These are phyloP conservation scores for Malachius bipustulatus DNA, from an alignment of 2,888 invertebrate species.

Conservation along the genomic window DNA sequence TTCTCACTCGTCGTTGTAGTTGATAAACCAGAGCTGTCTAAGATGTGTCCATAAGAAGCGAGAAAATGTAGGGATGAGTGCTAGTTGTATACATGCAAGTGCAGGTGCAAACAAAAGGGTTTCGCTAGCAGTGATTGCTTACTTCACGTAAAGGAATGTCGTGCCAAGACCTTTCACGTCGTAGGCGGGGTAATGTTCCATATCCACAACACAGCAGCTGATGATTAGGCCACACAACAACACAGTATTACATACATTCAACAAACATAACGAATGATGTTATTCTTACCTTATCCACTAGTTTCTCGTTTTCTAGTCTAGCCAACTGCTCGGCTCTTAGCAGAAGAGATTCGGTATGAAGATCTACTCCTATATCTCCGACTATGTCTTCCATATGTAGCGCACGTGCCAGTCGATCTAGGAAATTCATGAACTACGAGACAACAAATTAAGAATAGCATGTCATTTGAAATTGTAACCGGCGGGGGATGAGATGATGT, in stretches of 20 bases:
- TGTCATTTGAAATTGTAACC: too few relatives aligned
- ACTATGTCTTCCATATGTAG: constrained; percentile 78
- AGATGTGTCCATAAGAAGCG: constrained; percentile 13
- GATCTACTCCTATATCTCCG: constrained; percentile 66
- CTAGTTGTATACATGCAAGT: too few relatives aligned
- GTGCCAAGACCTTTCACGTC: constrained; percentile 68
- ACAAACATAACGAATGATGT: background rate
- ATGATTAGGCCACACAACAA: constrained; percentile 26
- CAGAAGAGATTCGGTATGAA: constrained; percentile 72
- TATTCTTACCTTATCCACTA: constrained; percentile 61
- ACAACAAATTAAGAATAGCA: too few relatives aligned
- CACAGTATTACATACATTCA: background rate
- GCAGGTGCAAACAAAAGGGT: too few relatives aligned
- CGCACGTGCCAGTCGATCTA: constrained; percentile 70
- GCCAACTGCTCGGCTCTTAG: constrained; percentile 77
- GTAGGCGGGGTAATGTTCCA: constrained; percentile 59
- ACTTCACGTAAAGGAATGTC: constrained; percentile 72
- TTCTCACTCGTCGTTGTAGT: constrained; percentile 74
- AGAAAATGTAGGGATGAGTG: background rate
- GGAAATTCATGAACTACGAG: constrained; percentile 72
- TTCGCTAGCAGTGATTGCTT: too few relatives aligned
- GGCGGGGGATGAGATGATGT: too few relatives aligned
- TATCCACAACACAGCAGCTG: constrained; percentile 62
- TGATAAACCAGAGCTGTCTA: constrained; percentile 82
- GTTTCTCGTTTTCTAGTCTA: constrained; percentile 67